Base-by-base conservation (phyloP, 2,113 vertebrate genomes). In the Sorex araneus region DNA sequence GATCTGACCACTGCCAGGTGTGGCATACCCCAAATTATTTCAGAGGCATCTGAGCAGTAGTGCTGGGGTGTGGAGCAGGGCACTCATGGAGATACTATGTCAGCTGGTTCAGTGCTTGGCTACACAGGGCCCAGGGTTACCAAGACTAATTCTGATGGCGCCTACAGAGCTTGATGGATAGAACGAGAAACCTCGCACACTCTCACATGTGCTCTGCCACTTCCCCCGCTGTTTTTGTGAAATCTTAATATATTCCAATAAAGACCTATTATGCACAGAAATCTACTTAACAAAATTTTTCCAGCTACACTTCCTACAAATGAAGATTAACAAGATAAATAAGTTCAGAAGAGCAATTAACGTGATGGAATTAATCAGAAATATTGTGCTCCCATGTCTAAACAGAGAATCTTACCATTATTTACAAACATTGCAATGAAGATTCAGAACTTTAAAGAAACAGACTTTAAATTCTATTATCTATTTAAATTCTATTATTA, bases 391-490 rank as follows among this genome's bases (percentile, higher is more conserved):
- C n/a, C 18, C 10, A 54, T 83, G 70, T 60, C 47, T 25, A n/a
- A 50, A 8, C 23, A 77, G 40, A 47, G 18, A 67, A 69, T 34
- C 5, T 11, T 82, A 60, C 30, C 34, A 47, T 16, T 82, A 45
- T 34, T 81, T 92, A 18, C 82, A 76, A 83, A 60, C 45, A 93
- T 83, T 47, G 10, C 34, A 45, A 36, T 69, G 28, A 70, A 66
- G 74, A 60, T 28, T 19, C 69, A 76, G 18, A 2, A 4, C 9
- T 69, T 60, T 82, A 70, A 60, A 70, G 13, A 40, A 34, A 83
- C 76, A 92, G 12, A 23, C 4, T 36, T 88, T 5, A 76, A 60
- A 88, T 74, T 66, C n/a, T 64, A 50, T 40, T 40, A 40, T 40
- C 40, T n/a, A n/a, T 36, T n/a, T n/a, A n/a, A n/a, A n/a, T n/a